Percentiles rank a stretch among this genome's conserved stretches.
phyloP scores from a whole-genome alignment of 2,888 invertebrate species.

The Pomacea canaliculata region DNA sequence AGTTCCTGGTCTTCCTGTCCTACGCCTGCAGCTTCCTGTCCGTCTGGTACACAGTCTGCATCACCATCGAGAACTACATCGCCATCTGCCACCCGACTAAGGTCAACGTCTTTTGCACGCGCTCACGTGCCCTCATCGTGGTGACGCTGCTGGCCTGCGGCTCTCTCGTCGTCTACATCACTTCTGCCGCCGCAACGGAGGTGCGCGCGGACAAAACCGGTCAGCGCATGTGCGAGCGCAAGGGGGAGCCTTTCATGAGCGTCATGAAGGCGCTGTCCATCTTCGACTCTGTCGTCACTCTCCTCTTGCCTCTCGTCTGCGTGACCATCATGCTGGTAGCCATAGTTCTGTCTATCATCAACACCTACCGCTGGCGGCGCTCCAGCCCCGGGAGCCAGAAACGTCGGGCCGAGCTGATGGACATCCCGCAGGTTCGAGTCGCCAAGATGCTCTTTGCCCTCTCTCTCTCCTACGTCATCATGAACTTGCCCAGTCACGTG shows the following conservation, averaged over 20 bases:
- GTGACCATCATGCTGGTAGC: conserved; percentile 33
- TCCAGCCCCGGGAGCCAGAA: conserved; percentile 20
- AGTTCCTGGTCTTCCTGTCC: conserved; percentile 36
- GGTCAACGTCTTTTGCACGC: conserved; percentile 37
- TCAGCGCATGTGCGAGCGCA: conserved; percentile 13
- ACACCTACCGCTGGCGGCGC: conserved; percentile 11
- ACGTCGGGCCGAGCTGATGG: conserved; percentile 11
- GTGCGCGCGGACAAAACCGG: conserved; percentile 5
- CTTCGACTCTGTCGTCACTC: conserved; percentile 36
- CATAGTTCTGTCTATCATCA: conserved; percentile 33
- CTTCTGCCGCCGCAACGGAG: conserved; percentile 25
- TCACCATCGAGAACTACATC: conserved; percentile 45
- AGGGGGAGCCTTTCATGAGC: conserved; percentile 6
- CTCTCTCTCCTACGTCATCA: conserved; percentile 34
- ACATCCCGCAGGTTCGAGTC: conserved; percentile 36
- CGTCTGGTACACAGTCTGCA: conserved; percentile 46
- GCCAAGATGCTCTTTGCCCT: conserved; percentile 41
- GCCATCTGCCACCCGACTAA: conserved; percentile 39
- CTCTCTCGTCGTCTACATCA: conserved; percentile 27
- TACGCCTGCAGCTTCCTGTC: conserved; percentile 44
- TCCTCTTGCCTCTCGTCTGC: conserved; percentile 35
- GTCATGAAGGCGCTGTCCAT: conserved; percentile 31
- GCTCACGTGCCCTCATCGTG: conserved; percentile 32
- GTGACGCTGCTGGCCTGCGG: conserved; percentile 22
- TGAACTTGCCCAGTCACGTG: conserved; percentile 42